phyloP scores from a whole-genome alignment of 2,113 vertebrate genomes.

The Megaleporinus macrocephalus region DNA sequence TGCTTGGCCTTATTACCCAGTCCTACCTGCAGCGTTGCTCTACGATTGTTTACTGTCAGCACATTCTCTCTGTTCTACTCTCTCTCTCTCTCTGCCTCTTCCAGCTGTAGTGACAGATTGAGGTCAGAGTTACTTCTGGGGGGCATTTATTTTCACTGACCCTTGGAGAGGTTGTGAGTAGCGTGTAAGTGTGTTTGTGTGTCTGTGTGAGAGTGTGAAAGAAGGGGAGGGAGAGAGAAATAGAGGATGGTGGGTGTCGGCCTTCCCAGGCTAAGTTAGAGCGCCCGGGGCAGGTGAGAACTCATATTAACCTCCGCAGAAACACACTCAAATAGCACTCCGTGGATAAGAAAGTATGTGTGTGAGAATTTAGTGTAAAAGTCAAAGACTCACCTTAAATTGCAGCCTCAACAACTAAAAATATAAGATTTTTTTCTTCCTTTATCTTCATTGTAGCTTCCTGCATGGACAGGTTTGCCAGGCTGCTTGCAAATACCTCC shows the following conservation, averaged over 20 bases:
- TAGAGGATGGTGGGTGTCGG: not conserved
- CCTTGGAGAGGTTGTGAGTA: conserved; percentile 67
- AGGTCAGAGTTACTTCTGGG: conserved; percentile 67
- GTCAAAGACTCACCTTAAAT: not conserved
- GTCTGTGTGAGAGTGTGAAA: conserved; percentile 33
- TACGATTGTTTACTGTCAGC: not conserved
- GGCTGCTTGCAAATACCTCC: no score
- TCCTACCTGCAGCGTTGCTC: not conserved
- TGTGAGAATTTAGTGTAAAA: not conserved
- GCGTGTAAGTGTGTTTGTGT: conserved; percentile 64
- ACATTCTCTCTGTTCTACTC: not conserved
- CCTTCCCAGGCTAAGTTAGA: not conserved
- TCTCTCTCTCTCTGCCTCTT: conserved; percentile 15
- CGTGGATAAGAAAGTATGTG: no score
- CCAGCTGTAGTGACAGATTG: conserved; percentile 74
- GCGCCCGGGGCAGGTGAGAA: not conserved
- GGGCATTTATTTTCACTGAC: conserved; percentile 76
- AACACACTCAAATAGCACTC: not conserved
- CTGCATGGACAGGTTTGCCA: no score
- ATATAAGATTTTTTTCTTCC: no score
- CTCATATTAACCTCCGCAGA: not conserved
- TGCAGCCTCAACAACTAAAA: no score
- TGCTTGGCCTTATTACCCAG: not conserved
- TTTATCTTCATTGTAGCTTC: no score
- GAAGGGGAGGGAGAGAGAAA: not conserved